Evolutionary conservation across 2,797 vertebrate genomes (phyloP), one percentile per base, ranked within the genome.

Genomic region (Lycodopsis pacificus): DNA sequence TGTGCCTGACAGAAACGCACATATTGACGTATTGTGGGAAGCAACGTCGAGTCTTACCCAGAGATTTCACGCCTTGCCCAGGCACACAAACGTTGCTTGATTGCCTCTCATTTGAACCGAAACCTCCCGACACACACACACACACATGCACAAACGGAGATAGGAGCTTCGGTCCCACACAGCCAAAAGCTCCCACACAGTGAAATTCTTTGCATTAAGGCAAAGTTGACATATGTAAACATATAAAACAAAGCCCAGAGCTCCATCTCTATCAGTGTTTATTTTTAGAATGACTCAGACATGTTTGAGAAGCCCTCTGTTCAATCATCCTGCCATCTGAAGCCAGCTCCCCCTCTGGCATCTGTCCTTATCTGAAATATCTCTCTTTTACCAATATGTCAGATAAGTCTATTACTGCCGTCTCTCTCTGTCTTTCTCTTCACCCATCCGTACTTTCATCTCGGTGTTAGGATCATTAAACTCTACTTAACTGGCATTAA

Each of bases 61-160:
- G 82, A 80, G 80, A 82, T 75, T 80, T 91, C 88, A 91, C 85
- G 88, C 83, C 74, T 81, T 92, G 93, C 87, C 82, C 91, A 85
- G 79, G 71, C 71, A 86, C 85, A 91, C 88, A 92, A 93, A 93
- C 90, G 72, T 48, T 83, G 91, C 90, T 89, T 92, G 88, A 93
- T 93, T 92, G 89, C 84, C 83, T 92, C 83, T 92, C 38, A 84
- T 59, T 81, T 86, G 81, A 90, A 87, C 89, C 88, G 44, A 84
- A 90, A 77, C 84, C 80, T 77, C 70, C 27, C 42, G 20, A 84
- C 80, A 79, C 87, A 80, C 84, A 88, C 80, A 38, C 46, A 82
- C 80, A 79, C 87, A 88, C 80, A 78, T 32, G 34, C 81, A 76
- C 77, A 80, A 79, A 83, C 81, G 42, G 67, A 81, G 77, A 87